These are phyloP conservation scores for Philypnodon macrostomus DNA, from an alignment of 2,797 vertebrate genomes.

Conservation along the genomic window DNA sequence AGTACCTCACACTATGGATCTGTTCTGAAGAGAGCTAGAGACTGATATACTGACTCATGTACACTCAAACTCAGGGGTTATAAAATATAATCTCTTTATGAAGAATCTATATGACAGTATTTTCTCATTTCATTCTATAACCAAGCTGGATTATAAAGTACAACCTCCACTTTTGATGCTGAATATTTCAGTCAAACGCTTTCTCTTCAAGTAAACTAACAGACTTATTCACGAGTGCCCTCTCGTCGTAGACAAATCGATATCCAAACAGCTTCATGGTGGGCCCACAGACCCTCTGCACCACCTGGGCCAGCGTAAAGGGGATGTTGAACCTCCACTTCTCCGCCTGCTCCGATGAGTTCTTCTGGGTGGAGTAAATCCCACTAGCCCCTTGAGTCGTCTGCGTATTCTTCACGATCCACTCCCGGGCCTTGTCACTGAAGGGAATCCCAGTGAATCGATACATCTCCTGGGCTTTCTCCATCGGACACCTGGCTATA, in stretches of 20 bases:
- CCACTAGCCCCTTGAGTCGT: constrained; percentile 77
- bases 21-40: no score
- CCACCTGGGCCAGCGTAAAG: constrained; percentile 90
- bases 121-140: neutral
- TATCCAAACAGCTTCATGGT: constrained; percentile 94
- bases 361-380: constrained; percentile 93
- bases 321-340: constrained; percentile 94
- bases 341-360: constrained; percentile 94
- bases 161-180: neutral
- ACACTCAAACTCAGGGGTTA: no score
- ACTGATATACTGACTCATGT: no score
- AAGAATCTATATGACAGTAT: neutral
- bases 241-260: constrained; percentile 80
- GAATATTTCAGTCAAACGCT: constrained; percentile 46
- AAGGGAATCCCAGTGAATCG: constrained; percentile 88
- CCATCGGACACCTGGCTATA: constrained; percentile 87
- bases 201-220: constrained; percentile 90
- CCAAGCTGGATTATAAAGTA: constrained; percentile 2
- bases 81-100: no score
- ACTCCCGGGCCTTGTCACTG: constrained; percentile 84
- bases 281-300: constrained; percentile 87
- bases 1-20: no score
- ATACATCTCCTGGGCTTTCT: constrained; percentile 92
- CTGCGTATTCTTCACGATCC: constrained; percentile 91
- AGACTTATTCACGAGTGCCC: constrained; percentile 83